Conservation (phyloP, 2,888 invertebrate genomes). For the Salpingus planirostris region DNA sequence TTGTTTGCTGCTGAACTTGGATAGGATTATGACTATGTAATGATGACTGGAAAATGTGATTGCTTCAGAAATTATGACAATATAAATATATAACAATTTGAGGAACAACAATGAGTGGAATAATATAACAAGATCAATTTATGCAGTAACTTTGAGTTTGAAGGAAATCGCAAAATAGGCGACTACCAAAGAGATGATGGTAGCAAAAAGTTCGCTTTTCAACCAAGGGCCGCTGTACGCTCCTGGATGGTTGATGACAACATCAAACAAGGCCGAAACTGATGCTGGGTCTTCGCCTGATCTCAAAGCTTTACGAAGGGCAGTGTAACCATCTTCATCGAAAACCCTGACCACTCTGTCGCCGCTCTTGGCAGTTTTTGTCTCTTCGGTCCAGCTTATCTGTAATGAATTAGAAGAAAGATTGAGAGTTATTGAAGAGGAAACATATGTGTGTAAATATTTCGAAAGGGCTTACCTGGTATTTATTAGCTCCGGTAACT, state of each 20-base stretch:
- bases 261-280: slow-evolving; percentile 61
- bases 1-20: too few relatives aligned
- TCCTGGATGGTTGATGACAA: slow-evolving; percentile 64
- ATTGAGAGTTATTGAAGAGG: too few relatives aligned
- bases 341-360: slow-evolving; percentile 71
- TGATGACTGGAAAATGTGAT: too few relatives aligned
- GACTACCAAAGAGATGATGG: slow-evolving; percentile 64
- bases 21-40: too few relatives aligned
- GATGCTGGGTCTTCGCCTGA: slow-evolving; percentile 58
- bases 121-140: slow-evolving; percentile 23
- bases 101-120: too few relatives aligned
- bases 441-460: too few relatives aligned
- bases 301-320: slow-evolving; percentile 72
- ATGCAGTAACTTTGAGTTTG: slow-evolving; percentile 70
- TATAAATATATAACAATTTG: too few relatives aligned
- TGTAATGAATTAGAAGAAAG: slow-evolving; percentile 33
- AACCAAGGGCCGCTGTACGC: slow-evolving; percentile 89
- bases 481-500: slow-evolving; percentile 65
- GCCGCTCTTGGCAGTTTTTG: slow-evolving; percentile 72
- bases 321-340: slow-evolving; percentile 88
- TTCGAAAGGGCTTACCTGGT: slow-evolving; percentile 68
- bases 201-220: slow-evolving; percentile 85
- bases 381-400: slow-evolving; percentile 92
- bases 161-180: slow-evolving; percentile 82
- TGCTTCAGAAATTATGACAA: too few relatives aligned